Conservation (phyloP, 2,113 vertebrate genomes). For the Callipepla squamata region DNA sequence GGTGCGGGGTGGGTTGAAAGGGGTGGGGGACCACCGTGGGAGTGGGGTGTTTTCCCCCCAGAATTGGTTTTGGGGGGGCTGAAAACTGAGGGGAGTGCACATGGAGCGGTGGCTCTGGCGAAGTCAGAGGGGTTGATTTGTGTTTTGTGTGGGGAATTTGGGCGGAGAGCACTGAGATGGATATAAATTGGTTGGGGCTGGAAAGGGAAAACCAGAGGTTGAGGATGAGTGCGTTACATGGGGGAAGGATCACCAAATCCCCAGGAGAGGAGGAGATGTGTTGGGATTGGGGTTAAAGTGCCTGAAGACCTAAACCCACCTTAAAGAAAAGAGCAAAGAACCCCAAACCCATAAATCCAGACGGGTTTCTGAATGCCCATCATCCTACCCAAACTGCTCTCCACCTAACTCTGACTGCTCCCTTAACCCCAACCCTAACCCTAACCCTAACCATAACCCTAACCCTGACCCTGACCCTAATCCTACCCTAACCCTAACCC, state of each 20-base stretch:
- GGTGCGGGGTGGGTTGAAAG: fast-evolving
- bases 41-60: neutral
- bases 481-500: too few relatives aligned
- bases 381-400: too few relatives aligned
- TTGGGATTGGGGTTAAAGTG: fast-evolving
- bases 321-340: too few relatives aligned
- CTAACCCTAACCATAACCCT: too few relatives aligned
- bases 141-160: fast-evolving
- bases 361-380: too few relatives aligned
- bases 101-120: fast-evolving
- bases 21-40: too few relatives aligned
- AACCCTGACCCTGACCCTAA: too few relatives aligned
- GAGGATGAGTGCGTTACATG: fast-evolving
- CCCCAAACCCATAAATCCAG: too few relatives aligned
- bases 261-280: neutral
- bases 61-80: neutral
- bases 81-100: fast-evolving
- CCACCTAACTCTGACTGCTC: too few relatives aligned
- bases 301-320: too few relatives aligned
- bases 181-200: fast-evolving
- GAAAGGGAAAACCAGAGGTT: neutral
- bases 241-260: neutral
- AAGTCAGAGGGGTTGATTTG: neutral
- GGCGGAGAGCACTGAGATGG: fast-evolving
- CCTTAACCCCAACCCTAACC: too few relatives aligned